phyloP scores from a whole-genome alignment of 2,797 vertebrate genomes.

The Spinibarbus caldwelli region DNA sequence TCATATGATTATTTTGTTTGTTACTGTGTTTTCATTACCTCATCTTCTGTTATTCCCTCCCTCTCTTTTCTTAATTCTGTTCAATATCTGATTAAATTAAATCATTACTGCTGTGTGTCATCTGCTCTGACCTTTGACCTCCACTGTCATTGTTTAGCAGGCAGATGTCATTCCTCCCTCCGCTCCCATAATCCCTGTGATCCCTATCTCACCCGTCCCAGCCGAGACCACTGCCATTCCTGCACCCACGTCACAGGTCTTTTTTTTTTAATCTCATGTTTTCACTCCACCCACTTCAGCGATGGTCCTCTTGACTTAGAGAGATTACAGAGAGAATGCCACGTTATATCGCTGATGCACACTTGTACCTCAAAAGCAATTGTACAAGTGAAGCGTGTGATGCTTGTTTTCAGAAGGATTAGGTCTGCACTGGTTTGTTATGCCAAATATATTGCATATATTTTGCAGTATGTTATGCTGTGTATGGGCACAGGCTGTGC shows the following conservation, averaged over 20 bases:
- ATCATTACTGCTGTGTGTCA: slow-evolving; percentile 58
- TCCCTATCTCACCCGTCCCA: slow-evolving; percentile 84
- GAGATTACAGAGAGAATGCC: slow-evolving; percentile 49
- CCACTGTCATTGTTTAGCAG: slow-evolving; percentile 81
- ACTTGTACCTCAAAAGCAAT: slow-evolving; percentile 40
- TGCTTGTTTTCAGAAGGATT: slow-evolving; percentile 49
- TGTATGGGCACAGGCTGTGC: slow-evolving; percentile 69
- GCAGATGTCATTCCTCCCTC: slow-evolving; percentile 88
- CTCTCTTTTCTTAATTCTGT: neutral
- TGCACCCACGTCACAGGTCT: slow-evolving; percentile 84
- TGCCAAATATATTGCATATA: slow-evolving; percentile 55
- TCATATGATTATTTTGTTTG: neutral
- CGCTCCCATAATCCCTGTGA: slow-evolving; percentile 89
- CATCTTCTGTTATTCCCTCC: neutral
- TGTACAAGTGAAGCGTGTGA: slow-evolving; percentile 29
- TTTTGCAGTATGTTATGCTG: slow-evolving; percentile 73
- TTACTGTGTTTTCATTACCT: neutral
- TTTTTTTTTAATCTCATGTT: slow-evolving; percentile 49
- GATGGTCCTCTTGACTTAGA: slow-evolving; percentile 45
- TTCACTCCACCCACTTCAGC: slow-evolving; percentile 60
- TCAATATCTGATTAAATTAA: slow-evolving; percentile 35
- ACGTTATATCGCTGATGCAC: slow-evolving; percentile 46
- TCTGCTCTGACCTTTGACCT: slow-evolving; percentile 73
- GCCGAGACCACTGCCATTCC: slow-evolving; percentile 84
- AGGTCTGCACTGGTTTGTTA: slow-evolving; percentile 50